phyloP scores from a whole-genome alignment of 2,113 vertebrate species.

The Apodemus speciosus region DNA sequence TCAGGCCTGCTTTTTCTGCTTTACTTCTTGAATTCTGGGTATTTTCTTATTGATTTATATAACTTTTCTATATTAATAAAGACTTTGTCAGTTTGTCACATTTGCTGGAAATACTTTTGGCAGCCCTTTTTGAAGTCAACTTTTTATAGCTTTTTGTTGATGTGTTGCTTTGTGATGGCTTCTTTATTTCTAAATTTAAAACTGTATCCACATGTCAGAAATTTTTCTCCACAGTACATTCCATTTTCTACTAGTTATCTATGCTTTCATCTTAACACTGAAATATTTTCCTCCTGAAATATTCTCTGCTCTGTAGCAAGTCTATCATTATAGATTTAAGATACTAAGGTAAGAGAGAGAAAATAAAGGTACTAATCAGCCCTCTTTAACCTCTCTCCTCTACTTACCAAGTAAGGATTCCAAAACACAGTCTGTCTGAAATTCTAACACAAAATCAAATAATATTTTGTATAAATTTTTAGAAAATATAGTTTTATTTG shows the following conservation, averaged over 20 bases:
- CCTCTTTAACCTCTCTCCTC: accelerated
- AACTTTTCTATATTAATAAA: constrained; percentile 69
- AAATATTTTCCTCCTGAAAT: constrained; percentile 30
- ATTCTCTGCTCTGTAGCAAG: not conserved
- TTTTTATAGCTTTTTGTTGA: constrained; percentile 75
- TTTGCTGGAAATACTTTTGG: constrained; percentile 61
- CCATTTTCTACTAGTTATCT: constrained; percentile 53
- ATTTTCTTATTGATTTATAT: constrained; percentile 68
- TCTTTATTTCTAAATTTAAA: constrained; percentile 77
- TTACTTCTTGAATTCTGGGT: constrained; percentile 37
- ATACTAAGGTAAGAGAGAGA: not conserved
- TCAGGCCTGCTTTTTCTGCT: not conserved
- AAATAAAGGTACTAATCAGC: not conserved
- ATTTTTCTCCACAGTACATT: constrained; percentile 51
- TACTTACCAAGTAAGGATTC: not conserved
- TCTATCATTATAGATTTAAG: not conserved
- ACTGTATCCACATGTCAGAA: constrained; percentile 66
- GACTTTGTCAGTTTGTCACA: constrained; percentile 70
- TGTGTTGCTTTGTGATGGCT: constrained; percentile 65
- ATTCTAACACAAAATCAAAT: not conserved
- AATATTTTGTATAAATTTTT: not conserved
- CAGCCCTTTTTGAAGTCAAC: constrained; percentile 63
- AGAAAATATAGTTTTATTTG: not conserved
- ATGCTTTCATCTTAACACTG: constrained; percentile 60
- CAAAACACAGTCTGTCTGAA: not conserved